These are phyloP conservation scores for Meloidogyne hapla DNA, from an alignment of 1,140 invertebrate genomes.

Conservation along the genomic window DNA sequence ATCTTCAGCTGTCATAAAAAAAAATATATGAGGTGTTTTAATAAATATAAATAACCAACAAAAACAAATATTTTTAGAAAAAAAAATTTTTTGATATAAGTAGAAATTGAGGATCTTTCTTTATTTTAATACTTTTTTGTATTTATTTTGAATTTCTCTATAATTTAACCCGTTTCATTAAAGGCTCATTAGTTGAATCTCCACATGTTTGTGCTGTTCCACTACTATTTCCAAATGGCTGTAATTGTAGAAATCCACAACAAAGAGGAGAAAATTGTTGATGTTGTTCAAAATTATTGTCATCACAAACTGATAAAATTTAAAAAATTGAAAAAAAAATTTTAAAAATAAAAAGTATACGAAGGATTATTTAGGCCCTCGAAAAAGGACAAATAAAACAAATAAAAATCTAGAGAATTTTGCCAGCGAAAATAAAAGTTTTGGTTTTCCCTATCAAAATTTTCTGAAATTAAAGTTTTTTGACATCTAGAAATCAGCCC, in stretches of 20 bases:
- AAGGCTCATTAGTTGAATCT: not conserved
- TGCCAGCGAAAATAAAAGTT: no score
- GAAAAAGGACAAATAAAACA: no score
- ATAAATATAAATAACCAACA: not conserved
- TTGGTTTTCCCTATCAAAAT: no score
- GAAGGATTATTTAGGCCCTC: no score
- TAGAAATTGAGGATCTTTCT: conserved; percentile 6
- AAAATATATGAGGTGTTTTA: not conserved
- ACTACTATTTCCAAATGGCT: not conserved
- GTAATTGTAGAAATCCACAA: conserved; percentile 1
- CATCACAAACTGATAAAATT: not conserved
- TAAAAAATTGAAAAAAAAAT: not conserved
- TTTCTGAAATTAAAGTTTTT: no score
- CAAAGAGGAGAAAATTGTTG: conserved; percentile 5
- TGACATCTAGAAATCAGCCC: no score
- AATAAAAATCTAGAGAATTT: no score
- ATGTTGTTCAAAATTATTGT: not conserved
- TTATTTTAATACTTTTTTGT: not conserved
- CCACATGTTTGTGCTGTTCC: not conserved
- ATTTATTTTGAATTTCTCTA: not conserved
- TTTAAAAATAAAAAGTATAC: no score
- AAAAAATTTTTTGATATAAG: not conserved
- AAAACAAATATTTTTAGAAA: not conserved
- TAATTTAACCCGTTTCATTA: not conserved
- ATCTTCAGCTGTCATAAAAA: not conserved